Base-by-base conservation (phyloP, 2,113 vertebrate species). In the Arenaria interpres region DNA sequence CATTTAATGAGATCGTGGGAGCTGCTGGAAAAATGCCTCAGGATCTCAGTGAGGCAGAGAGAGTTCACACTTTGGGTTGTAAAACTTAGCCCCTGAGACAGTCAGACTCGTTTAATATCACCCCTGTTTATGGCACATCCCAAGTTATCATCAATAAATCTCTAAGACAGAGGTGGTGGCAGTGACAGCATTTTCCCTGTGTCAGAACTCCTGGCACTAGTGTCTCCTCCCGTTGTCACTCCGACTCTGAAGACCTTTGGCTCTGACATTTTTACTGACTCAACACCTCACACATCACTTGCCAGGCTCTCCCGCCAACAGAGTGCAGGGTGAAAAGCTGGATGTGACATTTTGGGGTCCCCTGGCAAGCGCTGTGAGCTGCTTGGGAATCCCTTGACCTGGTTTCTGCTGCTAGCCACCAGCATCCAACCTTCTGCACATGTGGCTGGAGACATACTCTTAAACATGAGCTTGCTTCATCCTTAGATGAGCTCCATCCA, bases 91-190 rank as follows among this genome's bases (percentile, higher is more conserved):
- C 88, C 81, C 75, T 4, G 37, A 73, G 43, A 85, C 43, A 83
- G 90, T 92, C 95, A 92, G 23, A 30, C 32, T 89, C 67, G 4
- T 96, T 98, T 97, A 97, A 93, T 96, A 93, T 98, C 95, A 86
- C 30, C 77, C 46, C 67, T 90, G 71, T 88, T 95, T 95, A 94
- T 63, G 87, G 92, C 89, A 94, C 56, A 92, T 93, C 92, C 89
- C 84, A 68, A 97, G 94, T 96, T 98, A 95, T 75, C 92, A 91
- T 82, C 96, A 95, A 93, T 97, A 98, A 96, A 95, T 96, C 95
- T 97, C 90, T 66, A 30, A 53, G 89, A 75, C 1, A 7, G 83
- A 95, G 92, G 94, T 90, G 86, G 77, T 88, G 28, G 64, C 80
- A 89, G 87, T 92, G 96, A 97, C 95, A 98, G 94, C 25, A 10